These are phyloP conservation scores for Acanthopagrus latus DNA, from an alignment of 2,797 vertebrate genomes.

Conservation along the genomic window DNA sequence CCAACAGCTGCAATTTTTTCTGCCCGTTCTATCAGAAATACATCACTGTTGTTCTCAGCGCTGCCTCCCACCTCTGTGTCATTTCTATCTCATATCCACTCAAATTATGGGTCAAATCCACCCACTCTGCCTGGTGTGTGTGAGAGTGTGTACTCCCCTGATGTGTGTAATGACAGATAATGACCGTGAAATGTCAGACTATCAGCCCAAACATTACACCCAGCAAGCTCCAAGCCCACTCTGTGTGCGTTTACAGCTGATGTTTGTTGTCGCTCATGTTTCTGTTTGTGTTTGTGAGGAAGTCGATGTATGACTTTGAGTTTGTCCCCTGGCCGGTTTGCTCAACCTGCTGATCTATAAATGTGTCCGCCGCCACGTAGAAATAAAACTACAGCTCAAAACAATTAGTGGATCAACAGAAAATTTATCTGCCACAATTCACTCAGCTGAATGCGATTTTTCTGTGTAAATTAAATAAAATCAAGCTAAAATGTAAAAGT, in stretches of 20 bases:
- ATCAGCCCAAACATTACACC: constrained; percentile 57
- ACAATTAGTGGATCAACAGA: neutral
- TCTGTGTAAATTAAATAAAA: no score
- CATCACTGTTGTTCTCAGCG: constrained; percentile 33
- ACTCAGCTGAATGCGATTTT: no score
- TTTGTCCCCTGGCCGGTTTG: constrained; percentile 44
- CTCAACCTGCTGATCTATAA: constrained; percentile 32
- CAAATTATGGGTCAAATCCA: constrained; percentile 56
- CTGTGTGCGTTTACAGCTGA: constrained; percentile 41
- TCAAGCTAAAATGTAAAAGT: no score
- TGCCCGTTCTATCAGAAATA: constrained; percentile 17
- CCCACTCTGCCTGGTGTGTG: constrained; percentile 20
- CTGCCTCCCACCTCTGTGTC: constrained; percentile 27
- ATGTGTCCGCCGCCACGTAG: neutral
- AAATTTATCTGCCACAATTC: no score
- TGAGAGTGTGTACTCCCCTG: constrained; percentile 44
- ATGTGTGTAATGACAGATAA: constrained; percentile 73
- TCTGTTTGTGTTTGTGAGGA: constrained; percentile 1
- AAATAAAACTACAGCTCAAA: neutral
- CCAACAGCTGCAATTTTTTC: constrained; percentile 49
- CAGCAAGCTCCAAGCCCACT: constrained; percentile 26
- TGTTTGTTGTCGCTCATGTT: constrained; percentile 29
- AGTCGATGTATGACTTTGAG: constrained; percentile 43
- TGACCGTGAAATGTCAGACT: constrained; percentile 73
- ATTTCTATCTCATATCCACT: constrained; percentile 50